These are phyloP conservation scores for Anorthoa munda DNA, from an alignment of 2,888 invertebrate genomes.

Conservation along the genomic window DNA sequence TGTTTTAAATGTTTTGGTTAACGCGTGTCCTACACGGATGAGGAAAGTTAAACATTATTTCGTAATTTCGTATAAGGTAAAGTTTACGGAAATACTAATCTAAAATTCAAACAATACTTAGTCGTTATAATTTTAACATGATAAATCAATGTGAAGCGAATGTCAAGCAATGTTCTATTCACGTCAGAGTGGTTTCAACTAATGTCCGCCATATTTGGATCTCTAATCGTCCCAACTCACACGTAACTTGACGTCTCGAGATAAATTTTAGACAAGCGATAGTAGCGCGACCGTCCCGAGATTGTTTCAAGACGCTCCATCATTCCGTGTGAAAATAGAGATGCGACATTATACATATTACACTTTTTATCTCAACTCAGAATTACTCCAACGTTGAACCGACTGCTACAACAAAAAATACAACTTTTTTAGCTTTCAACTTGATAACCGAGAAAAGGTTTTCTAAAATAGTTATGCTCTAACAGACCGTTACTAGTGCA, in stretches of 20 bases:
- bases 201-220: constrained; percentile 58
- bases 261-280: constrained; percentile 78
- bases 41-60: constrained; percentile 8
- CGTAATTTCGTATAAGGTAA: constrained; percentile 2
- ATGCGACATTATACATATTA: constrained; percentile 58
- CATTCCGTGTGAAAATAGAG: constrained; percentile 66
- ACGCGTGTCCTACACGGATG: not conserved
- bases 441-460: constrained; percentile 22
- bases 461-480: constrained; percentile 56
- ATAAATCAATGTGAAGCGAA: constrained; percentile 44
- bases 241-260: constrained; percentile 69
- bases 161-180: constrained; percentile 51
- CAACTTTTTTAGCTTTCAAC: constrained; percentile 46
- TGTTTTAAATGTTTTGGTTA: not conserved
- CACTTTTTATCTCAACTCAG: constrained; percentile 51
- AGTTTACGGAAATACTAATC: constrained; percentile 15
- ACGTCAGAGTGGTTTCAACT: constrained; percentile 53
- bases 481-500: constrained; percentile 57
- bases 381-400: constrained; percentile 33
- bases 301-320: constrained; percentile 59
- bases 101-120: constrained; percentile 13
- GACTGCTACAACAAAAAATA: constrained; percentile 38
- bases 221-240: constrained; percentile 64
- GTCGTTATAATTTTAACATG: constrained; percentile 27
- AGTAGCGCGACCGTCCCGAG: constrained; percentile 60